Evolutionary conservation across 2,888 invertebrate genomes (phyloP).

Genomic region (Dynastes maya): DNA sequence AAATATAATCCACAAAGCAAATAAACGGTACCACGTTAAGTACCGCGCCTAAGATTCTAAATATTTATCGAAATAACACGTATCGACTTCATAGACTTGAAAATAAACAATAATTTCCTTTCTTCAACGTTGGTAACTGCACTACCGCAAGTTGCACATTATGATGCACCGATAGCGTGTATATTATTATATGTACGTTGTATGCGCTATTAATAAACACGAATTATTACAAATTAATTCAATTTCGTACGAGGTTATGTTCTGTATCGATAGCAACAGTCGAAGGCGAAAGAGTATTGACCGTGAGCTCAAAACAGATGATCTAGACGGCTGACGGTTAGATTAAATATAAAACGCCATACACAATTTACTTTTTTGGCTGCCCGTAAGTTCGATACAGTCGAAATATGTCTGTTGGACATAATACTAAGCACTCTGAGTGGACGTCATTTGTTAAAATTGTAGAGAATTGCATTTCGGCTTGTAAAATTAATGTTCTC

Average conservation of each 20-base stretch:
- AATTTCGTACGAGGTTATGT: background rate
- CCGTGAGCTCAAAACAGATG: background rate
- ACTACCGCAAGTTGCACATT: background rate
- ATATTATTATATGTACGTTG: background rate
- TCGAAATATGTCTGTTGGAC: no score
- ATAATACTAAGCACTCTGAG: no score
- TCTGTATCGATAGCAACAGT: background rate
- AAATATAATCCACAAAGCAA: no score
- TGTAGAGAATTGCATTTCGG: no score
- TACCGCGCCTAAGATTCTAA: background rate
- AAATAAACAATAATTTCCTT: conserved; percentile 21
- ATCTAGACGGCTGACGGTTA: background rate
- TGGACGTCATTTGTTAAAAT: no score
- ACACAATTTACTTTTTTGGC: no score
- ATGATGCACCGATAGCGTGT: background rate
- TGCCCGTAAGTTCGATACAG: background rate
- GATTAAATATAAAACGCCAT: background rate
- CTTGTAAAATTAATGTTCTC: no score
- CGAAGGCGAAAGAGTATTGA: conserved; percentile 25
- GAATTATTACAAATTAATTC: conserved; percentile 33
- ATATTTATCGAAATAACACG: conserved; percentile 14
- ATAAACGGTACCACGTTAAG: no score
- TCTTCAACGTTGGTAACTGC: background rate
- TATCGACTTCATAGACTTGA: background rate
- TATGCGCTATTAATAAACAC: conserved; percentile 8